Evolutionary conservation across 1,140 invertebrate species (phyloP).

Genomic region (Drosophila punjabiensis): DNA sequence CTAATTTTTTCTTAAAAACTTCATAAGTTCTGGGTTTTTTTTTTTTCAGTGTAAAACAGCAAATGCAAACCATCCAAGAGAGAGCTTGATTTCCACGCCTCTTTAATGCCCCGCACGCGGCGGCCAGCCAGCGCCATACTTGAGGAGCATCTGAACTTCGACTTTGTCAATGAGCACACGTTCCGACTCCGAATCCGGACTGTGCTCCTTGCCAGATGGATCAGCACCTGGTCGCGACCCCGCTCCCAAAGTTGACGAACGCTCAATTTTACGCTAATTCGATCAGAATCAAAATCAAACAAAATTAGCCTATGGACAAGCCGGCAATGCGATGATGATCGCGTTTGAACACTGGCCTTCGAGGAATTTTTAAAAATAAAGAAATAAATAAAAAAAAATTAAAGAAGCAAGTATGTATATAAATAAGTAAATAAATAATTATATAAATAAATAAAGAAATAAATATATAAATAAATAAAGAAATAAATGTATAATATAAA

Average conservation of each 20-base stretch:
- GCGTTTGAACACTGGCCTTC: conserved; percentile 24
- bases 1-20: too few species aligned
- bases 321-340: conserved; percentile 58
- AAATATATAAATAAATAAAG: background rate
- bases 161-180: conserved; percentile 75
- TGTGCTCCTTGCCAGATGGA: background rate
- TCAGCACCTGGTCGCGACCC: conserved; percentile 45
- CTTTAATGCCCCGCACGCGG: conserved; percentile 68
- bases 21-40: too few species aligned
- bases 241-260: conserved; percentile 64
- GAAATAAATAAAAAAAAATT: too few species aligned
- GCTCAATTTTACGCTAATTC: conserved; percentile 81
- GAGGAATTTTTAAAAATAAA: background rate
- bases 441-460: background rate
- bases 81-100: conserved; percentile 58
- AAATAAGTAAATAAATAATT: background rate
- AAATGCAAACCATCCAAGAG: conserved; percentile 59
- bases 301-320: conserved; percentile 63
- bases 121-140: conserved; percentile 58
- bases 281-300: conserved; percentile 81
- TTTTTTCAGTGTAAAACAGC: background rate
- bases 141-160: conserved; percentile 56
- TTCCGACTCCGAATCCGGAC: conserved; percentile 20
- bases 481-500: background rate
- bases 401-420: background rate